phyloP scores from a whole-genome alignment of 2,797 vertebrate genomes.

The Pelochelys cantorii region DNA sequence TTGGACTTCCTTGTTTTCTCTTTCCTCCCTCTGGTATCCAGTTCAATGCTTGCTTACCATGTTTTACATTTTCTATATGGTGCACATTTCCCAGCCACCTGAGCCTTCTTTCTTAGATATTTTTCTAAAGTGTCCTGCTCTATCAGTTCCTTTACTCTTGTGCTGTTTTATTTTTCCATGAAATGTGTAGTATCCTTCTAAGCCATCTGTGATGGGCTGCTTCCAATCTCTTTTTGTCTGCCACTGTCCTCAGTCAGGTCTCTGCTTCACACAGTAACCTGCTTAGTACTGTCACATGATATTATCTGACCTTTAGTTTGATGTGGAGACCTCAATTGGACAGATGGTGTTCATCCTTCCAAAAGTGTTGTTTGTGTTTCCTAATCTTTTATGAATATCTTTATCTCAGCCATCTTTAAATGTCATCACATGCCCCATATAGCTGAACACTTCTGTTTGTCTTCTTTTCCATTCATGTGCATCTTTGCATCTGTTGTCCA shows the following conservation, averaged over 20 bases:
- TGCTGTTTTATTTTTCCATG: neutral
- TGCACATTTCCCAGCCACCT: neutral
- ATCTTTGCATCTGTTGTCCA: neutral
- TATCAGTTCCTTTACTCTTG: neutral
- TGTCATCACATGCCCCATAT: neutral
- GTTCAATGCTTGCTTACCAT: neutral
- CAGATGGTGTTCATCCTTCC: neutral
- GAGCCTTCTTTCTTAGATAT: neutral
- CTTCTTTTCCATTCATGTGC: neutral
- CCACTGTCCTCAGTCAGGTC: neutral
- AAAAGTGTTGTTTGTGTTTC: neutral
- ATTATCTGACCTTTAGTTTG: neutral
- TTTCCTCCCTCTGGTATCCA: neutral
- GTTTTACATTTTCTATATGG: neutral
- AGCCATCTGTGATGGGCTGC: neutral
- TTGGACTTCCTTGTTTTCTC: neutral
- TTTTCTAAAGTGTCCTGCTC: neutral
- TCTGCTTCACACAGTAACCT: neutral
- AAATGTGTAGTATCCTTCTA: neutral
- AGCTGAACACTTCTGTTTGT: neutral
- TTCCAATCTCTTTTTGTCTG: no score
- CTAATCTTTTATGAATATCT: no score
- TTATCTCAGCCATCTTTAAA: neutral
- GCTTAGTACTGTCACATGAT: neutral
- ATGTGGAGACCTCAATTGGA: neutral